Conservation (phyloP, 2,113 vertebrate species). For the Mus pahari region DNA sequence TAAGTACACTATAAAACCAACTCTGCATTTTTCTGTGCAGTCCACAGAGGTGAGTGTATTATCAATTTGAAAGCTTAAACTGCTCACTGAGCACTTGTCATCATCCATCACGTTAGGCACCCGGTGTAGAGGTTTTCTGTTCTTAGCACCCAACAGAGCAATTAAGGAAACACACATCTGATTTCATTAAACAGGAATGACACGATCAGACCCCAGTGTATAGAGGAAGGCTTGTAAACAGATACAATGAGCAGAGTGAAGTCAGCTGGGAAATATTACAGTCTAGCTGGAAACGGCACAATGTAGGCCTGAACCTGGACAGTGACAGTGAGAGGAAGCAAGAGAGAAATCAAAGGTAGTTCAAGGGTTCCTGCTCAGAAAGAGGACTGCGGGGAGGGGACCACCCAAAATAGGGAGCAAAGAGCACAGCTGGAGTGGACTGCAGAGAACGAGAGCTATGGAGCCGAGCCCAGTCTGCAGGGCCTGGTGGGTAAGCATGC, state of each 20-base stretch:
- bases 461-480: not conserved
- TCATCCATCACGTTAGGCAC: not conserved
- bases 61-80: not conserved
- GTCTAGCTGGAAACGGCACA: not conserved
- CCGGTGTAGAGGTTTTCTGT: not conserved
- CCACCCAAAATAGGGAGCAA: not conserved
- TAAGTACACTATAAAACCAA: constrained; percentile 28
- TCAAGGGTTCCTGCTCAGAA: not conserved
- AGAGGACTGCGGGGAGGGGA: not conserved
- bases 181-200: not conserved
- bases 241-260: not conserved
- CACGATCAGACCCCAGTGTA: not conserved
- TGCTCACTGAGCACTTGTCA: not conserved
- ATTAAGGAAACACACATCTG: not conserved
- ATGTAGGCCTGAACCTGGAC: not conserved
- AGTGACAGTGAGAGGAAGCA: not conserved
- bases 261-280: not conserved
- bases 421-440: not conserved
- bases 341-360: not conserved
- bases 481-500: not conserved
- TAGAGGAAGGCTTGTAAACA: not conserved
- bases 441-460: not conserved
- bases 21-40: not conserved
- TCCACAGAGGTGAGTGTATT: not conserved
- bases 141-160: not conserved